A percentile compares a stretch with the other conserved stretches of the same genome.
These are phyloP conservation scores for Camelus bactrianus DNA, from an alignment of 2,113 vertebrate species.

Conservation along the genomic window DNA sequence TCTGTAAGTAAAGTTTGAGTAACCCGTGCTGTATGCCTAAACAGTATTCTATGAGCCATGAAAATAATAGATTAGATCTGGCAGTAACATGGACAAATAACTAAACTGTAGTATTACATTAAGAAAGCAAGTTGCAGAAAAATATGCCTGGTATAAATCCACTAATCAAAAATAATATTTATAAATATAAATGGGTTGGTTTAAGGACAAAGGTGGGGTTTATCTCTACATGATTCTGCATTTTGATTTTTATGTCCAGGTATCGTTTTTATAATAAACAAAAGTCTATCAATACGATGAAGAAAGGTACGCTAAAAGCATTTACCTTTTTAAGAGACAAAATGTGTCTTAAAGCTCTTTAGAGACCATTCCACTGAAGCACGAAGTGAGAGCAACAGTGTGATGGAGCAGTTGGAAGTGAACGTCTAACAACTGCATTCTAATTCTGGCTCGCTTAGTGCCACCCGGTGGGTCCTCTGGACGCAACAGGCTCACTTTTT, in stretches of 20 bases:
- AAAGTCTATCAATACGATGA: background rate
- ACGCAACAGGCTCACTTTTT: background rate
- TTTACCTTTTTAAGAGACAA: background rate
- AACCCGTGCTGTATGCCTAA: background rate
- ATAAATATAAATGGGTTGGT: background rate
- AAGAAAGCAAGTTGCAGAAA: background rate
- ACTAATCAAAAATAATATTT: background rate
- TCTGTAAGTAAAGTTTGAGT: background rate
- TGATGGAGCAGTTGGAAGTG: background rate
- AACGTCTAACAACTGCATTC: background rate
- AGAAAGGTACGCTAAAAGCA: background rate
- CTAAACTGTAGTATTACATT: background rate
- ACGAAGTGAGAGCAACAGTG: background rate
- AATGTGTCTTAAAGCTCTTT: background rate
- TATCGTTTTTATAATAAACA: constrained; percentile 13
- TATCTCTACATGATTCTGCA: background rate
- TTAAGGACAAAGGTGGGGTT: background rate
- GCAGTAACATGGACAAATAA: background rate
- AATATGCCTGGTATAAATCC: background rate
- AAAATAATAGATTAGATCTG: background rate
- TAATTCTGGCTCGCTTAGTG: background rate
- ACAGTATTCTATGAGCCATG: background rate
- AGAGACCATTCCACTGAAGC: background rate
- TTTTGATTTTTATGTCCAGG: background rate
- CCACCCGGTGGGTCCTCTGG: background rate